Base-by-base conservation (phyloP, 2,888 invertebrate genomes). In the Bugula neritina region DNA sequence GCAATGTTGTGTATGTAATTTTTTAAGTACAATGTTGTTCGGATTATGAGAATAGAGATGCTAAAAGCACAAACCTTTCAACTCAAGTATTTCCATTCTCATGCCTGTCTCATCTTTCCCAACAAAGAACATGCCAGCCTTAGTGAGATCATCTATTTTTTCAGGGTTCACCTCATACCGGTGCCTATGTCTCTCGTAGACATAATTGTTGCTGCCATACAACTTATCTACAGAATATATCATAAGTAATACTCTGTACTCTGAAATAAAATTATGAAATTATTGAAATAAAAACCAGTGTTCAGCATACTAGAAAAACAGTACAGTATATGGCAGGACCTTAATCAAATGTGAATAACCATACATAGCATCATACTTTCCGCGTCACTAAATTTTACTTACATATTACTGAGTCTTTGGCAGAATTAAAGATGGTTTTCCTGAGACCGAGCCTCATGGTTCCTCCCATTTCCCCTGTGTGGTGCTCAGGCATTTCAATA, bases 401-500 rank as follows among this genome's bases (percentile, higher is more conserved):
- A 73, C 74, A 63, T 5, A 74, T 31, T 35, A 73, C 29, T 29
- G 72, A 74, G 35, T 73, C 55, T 29, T 55, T 69, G 34, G 74
- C 34, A n/a, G n/a, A n/a, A 73, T 89, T 89, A 81, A 99, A 92
- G 55, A 90, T 85, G 0, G 98, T 98, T 73, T 89, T 90, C 78
- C 97, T 89, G 81, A 91, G 92, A n/a, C 99, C 99, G 69, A 99
- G 86, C 73, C 99, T 87, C 99, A 99, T 99, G 0, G 99, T 99
- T 10, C 97, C 99, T 0, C 99, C 99, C 77, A 82, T 79, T 77
- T 91, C 88, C 0, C 93, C 95, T 0, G 90, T 89, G 82, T 94
- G 93, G 84, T 98, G 95, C 85, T 99, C 99, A 0, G 98, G 97
- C 99, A 99, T 99, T 79, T 99, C 97, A 69, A 99, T 92, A 1